Evolutionary conservation across 2,888 invertebrate genomes (phyloP).

Genomic region (Aspidapion aeneum): DNA sequence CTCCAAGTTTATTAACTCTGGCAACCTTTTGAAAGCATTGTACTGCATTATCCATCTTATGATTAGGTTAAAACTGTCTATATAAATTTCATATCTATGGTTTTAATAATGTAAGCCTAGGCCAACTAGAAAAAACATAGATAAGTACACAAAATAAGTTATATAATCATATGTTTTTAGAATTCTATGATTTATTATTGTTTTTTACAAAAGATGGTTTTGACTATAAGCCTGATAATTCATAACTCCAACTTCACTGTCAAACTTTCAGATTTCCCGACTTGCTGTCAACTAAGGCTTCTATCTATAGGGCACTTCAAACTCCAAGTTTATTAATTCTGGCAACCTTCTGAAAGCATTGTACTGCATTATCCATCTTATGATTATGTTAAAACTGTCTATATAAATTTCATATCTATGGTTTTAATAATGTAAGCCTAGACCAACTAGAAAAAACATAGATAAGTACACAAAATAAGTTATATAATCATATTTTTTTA

Average conservation of each 20-base stretch:
- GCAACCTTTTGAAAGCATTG: conserved; percentile 38
- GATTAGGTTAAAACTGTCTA: too few relatives aligned
- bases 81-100: too few relatives aligned
- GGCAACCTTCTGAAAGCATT: conserved; percentile 38
- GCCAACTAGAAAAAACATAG: too few relatives aligned
- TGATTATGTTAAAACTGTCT: too few relatives aligned
- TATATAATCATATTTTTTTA: neutral
- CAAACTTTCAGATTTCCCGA: neutral
- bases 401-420: too few relatives aligned
- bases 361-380: conserved; percentile 35
- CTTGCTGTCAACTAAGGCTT: conserved; percentile 4
- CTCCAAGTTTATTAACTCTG: conserved; percentile 43
- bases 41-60: conserved; percentile 35
- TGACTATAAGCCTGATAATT: neutral
- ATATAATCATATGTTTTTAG: neutral
- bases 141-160: too few relatives aligned
- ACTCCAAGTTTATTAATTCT: conserved; percentile 43
- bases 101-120: too few relatives aligned
- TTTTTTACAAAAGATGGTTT: neutral
- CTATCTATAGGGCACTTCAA: conserved; percentile 37
- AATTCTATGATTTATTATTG: too few relatives aligned
- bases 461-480: too few relatives aligned
- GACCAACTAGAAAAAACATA: too few relatives aligned
- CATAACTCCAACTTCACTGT: neutral
- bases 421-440: too few relatives aligned